Percentiles rank a stretch among this genome's conserved stretches.
Evolutionary conservation across 2,888 invertebrate species (phyloP).

Genomic region (Endomychus coccineus): DNA sequence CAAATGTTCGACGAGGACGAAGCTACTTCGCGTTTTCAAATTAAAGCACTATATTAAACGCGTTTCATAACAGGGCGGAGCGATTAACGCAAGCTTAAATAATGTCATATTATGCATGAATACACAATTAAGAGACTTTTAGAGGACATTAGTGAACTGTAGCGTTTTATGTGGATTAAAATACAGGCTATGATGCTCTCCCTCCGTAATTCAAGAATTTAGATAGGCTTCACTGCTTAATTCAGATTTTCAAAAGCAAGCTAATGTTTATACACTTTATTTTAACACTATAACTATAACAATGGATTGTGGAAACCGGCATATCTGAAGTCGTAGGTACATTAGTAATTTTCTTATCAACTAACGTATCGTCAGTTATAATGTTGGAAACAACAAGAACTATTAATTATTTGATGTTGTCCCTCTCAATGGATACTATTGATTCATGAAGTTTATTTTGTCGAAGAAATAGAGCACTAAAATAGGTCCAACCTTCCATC

Average conservation of each 20-base stretch:
- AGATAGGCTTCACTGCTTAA: too few relatives aligned
- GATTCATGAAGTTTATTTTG: too few relatives aligned
- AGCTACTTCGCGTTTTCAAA: slow-evolving; percentile 3
- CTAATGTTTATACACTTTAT: too few relatives aligned
- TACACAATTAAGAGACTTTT: slow-evolving; percentile 35
- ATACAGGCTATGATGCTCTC: slow-evolving; percentile 17
- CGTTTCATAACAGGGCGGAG: slow-evolving; percentile 30
- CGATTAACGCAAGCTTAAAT: slow-evolving; percentile 37
- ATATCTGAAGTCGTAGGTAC: background rate
- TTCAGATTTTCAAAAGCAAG: too few relatives aligned
- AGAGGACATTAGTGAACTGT: slow-evolving; percentile 31
- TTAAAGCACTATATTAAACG: slow-evolving; percentile 22
- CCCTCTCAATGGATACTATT: too few relatives aligned
- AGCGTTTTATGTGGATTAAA: slow-evolving; percentile 30
- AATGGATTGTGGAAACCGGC: too few relatives aligned
- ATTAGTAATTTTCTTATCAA: background rate
- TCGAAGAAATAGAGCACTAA: too few relatives aligned
- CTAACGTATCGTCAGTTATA: background rate
- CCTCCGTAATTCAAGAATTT: too few relatives aligned
- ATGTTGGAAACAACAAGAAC: too few relatives aligned
- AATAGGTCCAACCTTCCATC: too few relatives aligned
- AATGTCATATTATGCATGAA: slow-evolving; percentile 36
- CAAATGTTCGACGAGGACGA: slow-evolving; percentile 12
- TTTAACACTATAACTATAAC: too few relatives aligned
- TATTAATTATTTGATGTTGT: too few relatives aligned